Percentiles rank a stretch among this genome's conserved stretches.
Conservation (phyloP, 2,797 vertebrate species). For the Pseudopleuronectes americanus region DNA sequence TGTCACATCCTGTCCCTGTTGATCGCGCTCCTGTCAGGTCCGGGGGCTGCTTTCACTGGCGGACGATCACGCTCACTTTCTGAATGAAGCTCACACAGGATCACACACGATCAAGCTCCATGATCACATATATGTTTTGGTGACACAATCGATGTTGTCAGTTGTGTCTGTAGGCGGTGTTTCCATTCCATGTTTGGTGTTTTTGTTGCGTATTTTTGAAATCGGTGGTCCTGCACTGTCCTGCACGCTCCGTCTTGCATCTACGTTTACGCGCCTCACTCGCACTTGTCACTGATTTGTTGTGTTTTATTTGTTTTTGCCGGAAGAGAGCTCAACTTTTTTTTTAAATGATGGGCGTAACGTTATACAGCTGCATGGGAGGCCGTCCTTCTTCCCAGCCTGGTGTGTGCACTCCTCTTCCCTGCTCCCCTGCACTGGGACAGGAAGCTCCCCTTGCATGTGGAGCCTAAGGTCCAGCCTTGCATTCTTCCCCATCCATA, state of each 20-base stretch:
- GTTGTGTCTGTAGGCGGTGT: background rate
- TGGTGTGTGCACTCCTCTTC: slow-evolving; percentile 25
- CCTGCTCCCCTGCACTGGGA: slow-evolving; percentile 18
- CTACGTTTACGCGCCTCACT: slow-evolving; percentile 47
- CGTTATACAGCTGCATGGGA: slow-evolving; percentile 51
- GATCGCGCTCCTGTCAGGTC: slow-evolving; percentile 37
- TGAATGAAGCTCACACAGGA: background rate
- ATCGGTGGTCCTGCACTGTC: background rate
- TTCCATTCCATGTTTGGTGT: slow-evolving; percentile 13
- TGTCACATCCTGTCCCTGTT: slow-evolving; percentile 79
- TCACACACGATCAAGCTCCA: background rate
- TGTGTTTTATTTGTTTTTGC: slow-evolving; percentile 62
- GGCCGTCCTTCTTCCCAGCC: slow-evolving; percentile 35
- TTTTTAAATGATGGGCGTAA: slow-evolving; percentile 65
- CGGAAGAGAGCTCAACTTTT: slow-evolving; percentile 54
- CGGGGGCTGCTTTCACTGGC: background rate
- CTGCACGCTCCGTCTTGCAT: slow-evolving; percentile 10
- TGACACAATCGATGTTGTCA: background rate
- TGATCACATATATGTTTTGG: slow-evolving; percentile 7
- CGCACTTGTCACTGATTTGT: slow-evolving; percentile 50
- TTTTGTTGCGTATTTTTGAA: slow-evolving; percentile 11
- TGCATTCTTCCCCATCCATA: slow-evolving; percentile 47
- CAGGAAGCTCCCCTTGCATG: slow-evolving; percentile 58
- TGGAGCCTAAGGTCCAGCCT: slow-evolving; percentile 33
- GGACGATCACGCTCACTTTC: background rate